phyloP scores from a whole-genome alignment of 2,797 vertebrate species.

The Anisognathus igniventris region DNA sequence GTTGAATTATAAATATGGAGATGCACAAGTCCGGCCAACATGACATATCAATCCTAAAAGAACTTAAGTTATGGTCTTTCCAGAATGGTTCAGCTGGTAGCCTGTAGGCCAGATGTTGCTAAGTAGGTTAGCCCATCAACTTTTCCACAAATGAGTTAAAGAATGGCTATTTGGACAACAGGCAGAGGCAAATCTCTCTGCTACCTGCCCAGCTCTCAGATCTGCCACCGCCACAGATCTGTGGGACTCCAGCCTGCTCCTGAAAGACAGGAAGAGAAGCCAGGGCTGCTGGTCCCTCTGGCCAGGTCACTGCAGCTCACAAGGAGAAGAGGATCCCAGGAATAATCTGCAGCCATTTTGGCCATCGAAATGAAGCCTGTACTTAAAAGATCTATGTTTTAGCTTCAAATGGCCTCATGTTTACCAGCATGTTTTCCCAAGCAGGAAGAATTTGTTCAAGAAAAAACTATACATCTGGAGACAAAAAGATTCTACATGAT shows the following conservation, averaged over 20 bases:
- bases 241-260: background rate
- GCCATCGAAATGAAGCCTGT: background rate
- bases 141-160: background rate
- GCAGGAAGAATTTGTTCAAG: background rate
- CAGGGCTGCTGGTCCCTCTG: background rate
- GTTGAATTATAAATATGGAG: background rate
- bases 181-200: background rate
- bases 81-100: background rate
- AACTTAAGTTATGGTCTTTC: background rate
- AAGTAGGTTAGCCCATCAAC: background rate
- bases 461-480: background rate
- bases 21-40: background rate
- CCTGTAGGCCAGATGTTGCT: background rate
- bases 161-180: background rate
- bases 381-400: background rate
- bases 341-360: background rate
- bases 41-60: background rate
- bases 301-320: background rate
- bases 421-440: background rate
- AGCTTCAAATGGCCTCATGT: background rate
- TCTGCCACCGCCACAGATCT: rapidly evolving
- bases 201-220: background rate
- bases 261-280: background rate
- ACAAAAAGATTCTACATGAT: background rate
- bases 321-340: background rate